phyloP scores from a whole-genome alignment of 2,888 invertebrate genomes.

The Sesamia inferens region DNA sequence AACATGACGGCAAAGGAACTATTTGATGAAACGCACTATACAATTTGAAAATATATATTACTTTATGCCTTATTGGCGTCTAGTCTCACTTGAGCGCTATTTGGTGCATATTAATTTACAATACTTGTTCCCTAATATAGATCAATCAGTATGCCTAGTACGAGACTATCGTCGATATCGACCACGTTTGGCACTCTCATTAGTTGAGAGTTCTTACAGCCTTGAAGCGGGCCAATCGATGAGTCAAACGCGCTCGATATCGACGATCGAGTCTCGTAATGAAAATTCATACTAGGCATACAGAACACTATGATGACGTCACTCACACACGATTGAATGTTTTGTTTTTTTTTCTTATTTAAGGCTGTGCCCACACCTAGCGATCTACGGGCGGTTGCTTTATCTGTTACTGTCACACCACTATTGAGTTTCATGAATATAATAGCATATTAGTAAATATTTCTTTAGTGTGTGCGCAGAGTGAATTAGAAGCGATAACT shows the following conservation, averaged over 20 bases:
- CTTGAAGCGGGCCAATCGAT: too few species aligned
- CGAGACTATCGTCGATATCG: too few species aligned
- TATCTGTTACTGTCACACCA: constrained; percentile 27
- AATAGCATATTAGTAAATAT: constrained; percentile 18
- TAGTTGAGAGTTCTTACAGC: too few species aligned
- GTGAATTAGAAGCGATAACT: constrained; percentile 12
- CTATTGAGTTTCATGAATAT: constrained; percentile 19
- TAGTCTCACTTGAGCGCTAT: constrained; percentile 79
- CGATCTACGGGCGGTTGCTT: constrained; percentile 60
- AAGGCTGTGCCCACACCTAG: constrained; percentile 64
- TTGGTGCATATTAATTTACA: constrained; percentile 77
- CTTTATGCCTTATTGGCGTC: constrained; percentile 71
- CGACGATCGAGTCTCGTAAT: too few species aligned
- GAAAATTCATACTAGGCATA: too few species aligned
- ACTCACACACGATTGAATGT: constrained; percentile 39
- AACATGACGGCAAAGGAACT: too few species aligned
- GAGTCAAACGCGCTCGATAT: too few species aligned
- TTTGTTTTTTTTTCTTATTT: constrained; percentile 33
- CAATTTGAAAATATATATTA: constrained; percentile 67
- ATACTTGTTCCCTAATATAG: constrained; percentile 76
- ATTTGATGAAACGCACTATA: too few species aligned
- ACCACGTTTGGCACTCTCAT: too few species aligned
- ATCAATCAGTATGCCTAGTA: too few species aligned
- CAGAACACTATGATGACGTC: constrained; percentile 54
- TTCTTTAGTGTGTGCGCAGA: constrained; percentile 10